Percentiles rank a stretch among this genome's conserved stretches.
These are phyloP conservation scores for Desmophyllum pertusum DNA, from an alignment of 92 coral and sea anemone species.

Conservation along the genomic window DNA sequence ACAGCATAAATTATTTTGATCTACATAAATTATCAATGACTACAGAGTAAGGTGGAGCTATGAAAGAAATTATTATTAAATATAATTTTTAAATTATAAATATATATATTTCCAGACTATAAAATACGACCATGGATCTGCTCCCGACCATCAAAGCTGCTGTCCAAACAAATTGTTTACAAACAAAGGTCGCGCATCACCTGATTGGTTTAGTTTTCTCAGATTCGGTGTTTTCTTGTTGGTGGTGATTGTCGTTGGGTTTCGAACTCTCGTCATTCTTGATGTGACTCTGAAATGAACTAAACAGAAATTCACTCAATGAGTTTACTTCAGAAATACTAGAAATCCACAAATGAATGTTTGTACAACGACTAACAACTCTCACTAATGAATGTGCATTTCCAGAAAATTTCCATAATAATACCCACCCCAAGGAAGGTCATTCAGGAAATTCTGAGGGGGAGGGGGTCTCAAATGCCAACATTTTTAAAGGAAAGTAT, in stretches of 20 bases:
- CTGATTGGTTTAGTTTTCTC: conserved; percentile 37
- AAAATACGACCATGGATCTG: not conserved
- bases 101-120: not conserved
- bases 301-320: not conserved
- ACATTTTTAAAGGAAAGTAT: too few relatives aligned
- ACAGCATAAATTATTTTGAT: not conserved
- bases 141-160: not conserved
- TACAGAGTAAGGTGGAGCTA: not conserved
- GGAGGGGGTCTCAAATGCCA: too few relatives aligned
- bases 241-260: not conserved
- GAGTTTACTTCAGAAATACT: too few relatives aligned
- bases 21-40: too few relatives aligned
- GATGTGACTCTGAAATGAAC: conserved; percentile 65
- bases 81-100: not conserved
- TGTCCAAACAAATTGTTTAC: not conserved
- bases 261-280: conserved; percentile 7
- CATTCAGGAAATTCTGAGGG: too few relatives aligned
- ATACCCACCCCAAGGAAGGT: too few relatives aligned
- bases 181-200: not conserved
- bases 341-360: not conserved
- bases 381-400: too few relatives aligned
- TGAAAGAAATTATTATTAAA: not conserved
- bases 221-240: conserved; percentile 11
- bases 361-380: not conserved
- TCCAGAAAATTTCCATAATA: too few relatives aligned